Evolutionary conservation across 2,797 vertebrate genomes (phyloP).

Genomic region (Lagorchestes hirsutus): DNA sequence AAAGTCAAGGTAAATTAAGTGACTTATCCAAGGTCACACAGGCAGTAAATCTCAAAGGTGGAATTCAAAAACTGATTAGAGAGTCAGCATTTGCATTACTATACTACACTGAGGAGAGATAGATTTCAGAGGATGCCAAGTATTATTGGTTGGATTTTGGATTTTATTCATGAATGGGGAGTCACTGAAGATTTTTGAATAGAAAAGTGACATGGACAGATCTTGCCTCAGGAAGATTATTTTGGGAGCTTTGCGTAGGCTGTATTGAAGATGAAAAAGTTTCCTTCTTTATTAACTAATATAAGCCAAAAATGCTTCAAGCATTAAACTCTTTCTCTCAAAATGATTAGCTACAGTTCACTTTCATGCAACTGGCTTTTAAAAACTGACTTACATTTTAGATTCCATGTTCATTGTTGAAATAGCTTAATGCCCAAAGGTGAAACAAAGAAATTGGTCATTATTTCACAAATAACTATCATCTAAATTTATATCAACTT

Average conservation of each 20-base stretch:
- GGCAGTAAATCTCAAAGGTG: neutral
- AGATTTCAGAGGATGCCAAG: neutral
- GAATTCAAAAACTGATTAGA: neutral
- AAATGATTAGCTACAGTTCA: neutral
- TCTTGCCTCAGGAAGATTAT: neutral
- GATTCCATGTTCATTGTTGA: neutral
- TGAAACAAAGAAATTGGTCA: neutral
- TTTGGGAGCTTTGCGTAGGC: neutral
- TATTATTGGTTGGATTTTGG: neutral
- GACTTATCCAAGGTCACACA: neutral
- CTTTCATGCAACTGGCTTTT: neutral
- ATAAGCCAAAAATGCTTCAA: neutral
- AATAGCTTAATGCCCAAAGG: neutral
- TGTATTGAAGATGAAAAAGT: neutral
- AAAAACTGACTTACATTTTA: neutral
- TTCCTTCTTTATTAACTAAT: neutral
- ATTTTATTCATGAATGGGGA: neutral
- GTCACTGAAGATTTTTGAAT: neutral
- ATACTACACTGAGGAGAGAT: neutral
- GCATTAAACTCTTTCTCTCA: neutral
- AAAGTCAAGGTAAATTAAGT: neutral
- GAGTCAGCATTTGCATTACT: neutral
- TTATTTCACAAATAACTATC: constrained; percentile 6
- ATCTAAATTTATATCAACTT: neutral
- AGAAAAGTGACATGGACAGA: neutral